phyloP scores from a whole-genome alignment of 1,140 invertebrate species.

The Nasonia vitripennis region DNA sequence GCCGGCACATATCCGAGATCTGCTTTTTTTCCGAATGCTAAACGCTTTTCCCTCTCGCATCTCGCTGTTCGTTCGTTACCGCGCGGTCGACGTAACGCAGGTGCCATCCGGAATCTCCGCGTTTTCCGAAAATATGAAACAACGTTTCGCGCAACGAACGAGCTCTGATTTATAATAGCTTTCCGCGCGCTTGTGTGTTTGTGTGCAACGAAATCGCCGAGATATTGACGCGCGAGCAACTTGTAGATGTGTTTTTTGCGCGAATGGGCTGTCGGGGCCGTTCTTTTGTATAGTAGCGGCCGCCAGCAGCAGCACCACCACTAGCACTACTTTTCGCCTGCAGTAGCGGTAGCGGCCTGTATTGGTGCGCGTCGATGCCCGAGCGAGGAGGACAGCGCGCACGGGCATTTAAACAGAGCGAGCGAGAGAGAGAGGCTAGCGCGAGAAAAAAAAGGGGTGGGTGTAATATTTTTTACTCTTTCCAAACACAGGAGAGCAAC shows the following conservation, averaged over 20 bases:
- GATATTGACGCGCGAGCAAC: slow-evolving; percentile 46
- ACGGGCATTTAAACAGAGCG: neutral
- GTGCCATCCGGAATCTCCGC: slow-evolving; percentile 24
- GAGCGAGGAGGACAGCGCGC: slow-evolving; percentile 63
- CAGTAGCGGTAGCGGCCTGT: slow-evolving; percentile 45
- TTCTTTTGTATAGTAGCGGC: slow-evolving; percentile 64
- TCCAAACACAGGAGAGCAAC: slow-evolving; percentile 59
- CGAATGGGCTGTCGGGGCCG: slow-evolving; percentile 52
- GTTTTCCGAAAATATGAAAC: slow-evolving; percentile 40
- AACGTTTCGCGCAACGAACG: too few relatives aligned
- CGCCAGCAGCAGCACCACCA: neutral
- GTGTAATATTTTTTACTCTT: slow-evolving; percentile 74
- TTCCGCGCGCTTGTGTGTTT: neutral
- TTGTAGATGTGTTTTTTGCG: slow-evolving; percentile 45
- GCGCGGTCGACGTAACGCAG: slow-evolving; percentile 24
- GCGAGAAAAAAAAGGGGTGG: slow-evolving; percentile 55
- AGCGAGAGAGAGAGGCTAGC: neutral
- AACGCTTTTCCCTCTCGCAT: slow-evolving; percentile 57
- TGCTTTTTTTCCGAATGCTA: slow-evolving; percentile 64
- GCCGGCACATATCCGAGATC: neutral
- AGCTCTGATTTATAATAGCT: neutral
- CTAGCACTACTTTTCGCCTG: slow-evolving; percentile 19
- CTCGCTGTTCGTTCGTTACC: slow-evolving; percentile 38
- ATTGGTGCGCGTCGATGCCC: slow-evolving; percentile 71
- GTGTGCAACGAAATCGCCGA: slow-evolving; percentile 4